phyloP scores from a whole-genome alignment of 1,140 invertebrate genomes.

The Thalassaphorura encarpata region DNA sequence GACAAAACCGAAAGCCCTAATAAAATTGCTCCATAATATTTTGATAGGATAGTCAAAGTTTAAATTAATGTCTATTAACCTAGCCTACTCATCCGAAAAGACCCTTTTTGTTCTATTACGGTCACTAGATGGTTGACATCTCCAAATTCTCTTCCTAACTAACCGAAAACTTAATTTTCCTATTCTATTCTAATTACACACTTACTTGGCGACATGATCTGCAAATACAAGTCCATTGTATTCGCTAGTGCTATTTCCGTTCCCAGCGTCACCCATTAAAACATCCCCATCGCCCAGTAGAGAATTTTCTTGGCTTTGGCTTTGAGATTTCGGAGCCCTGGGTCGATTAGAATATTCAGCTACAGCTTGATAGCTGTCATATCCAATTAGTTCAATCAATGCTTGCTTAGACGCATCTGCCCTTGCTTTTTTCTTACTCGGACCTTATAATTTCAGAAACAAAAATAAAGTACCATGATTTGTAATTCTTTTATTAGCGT shows the following conservation, averaged over 20 bases:
- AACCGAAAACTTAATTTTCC: too few species aligned
- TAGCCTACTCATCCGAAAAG: too few species aligned
- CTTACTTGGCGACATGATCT: conserved; percentile 23
- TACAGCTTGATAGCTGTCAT: conserved; percentile 6
- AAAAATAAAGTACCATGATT: not conserved
- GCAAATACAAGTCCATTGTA: conserved; percentile 21
- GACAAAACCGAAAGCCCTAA: too few species aligned
- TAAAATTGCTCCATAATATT: too few species aligned
- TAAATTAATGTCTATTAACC: too few species aligned
- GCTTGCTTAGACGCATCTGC: conserved; percentile 20
- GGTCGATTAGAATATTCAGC: not conserved
- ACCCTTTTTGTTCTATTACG: too few species aligned
- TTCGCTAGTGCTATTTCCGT: not conserved
- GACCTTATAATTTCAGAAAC: conserved; percentile 9
- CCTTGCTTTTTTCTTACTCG: conserved; percentile 28
- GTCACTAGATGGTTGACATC: too few species aligned
- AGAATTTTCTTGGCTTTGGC: not conserved
- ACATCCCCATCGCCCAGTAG: not conserved
- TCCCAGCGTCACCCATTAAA: not conserved
- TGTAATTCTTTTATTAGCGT: not conserved
- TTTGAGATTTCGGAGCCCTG: not conserved
- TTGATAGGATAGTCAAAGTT: too few species aligned
- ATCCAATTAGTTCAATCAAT: conserved; percentile 18
- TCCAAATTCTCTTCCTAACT: too few species aligned
- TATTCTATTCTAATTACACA: not conserved